Evolutionary conservation across 1,140 invertebrate genomes (phyloP), one percentile per base, ranked within the genome.

Genomic region (Apocrypta bakeri): DNA sequence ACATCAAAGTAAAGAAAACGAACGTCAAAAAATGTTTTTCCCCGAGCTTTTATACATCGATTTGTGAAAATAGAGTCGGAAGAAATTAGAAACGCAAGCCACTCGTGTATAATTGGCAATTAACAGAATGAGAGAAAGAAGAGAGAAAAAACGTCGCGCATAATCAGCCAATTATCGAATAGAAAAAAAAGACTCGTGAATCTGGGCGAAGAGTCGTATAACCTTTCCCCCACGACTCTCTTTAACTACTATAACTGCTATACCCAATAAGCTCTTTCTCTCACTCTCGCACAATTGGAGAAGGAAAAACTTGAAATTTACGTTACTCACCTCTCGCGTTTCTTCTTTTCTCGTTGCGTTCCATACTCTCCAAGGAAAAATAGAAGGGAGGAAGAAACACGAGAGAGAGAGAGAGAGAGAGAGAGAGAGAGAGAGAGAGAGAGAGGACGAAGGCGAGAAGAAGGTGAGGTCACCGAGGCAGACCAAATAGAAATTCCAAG

Each of bases 401-500:
- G n/a, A n/a, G n/a, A n/a, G n/a, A n/a, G n/a, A n/a, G n/a, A n/a
- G n/a, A n/a, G n/a, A n/a, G n/a, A n/a, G n/a, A n/a, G n/a, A n/a
- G n/a, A n/a, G 11, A 21, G n/a, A n/a, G n/a, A 29, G 31, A 56
- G 0, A 71, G 66, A 68, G 33, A 66, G n/a, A 66, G n/a, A 17
- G 25, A 68, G 25, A 1, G 31, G 33, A 29, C 40, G n/a, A 56
- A 64, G 33, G 40, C 66, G 31, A 75, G 31, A 24, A 74, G 42
- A 69, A 37, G 27, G 29, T 25, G 61, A 81, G 25, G 29, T 82
- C 42, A 24, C 37, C 29, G 74, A 77, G 48, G 64, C 64, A 77
- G 74, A 77, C 81, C 81, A 82, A 82, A 82, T 82, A 78, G 81
- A 78, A 83, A 83, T 83, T 83, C 81, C 81, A 83, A 56, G 33